Conservation (phyloP, 2,888 invertebrate species). For the Mimas tiliae region DNA sequence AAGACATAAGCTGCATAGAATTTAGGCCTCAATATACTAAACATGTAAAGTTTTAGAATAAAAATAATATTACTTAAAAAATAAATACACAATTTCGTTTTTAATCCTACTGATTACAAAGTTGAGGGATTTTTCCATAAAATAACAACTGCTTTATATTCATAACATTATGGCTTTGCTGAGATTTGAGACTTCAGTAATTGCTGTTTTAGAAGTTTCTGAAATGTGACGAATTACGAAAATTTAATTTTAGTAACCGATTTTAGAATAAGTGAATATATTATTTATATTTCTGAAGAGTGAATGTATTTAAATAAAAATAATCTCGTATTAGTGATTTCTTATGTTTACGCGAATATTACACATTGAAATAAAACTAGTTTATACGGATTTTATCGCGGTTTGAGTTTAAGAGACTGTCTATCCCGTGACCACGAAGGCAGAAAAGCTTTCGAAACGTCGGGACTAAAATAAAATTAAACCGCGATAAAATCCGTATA, state of each 20-base stretch:
- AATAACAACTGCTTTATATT: conserved; percentile 9
- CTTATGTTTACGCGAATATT: too few relatives aligned
- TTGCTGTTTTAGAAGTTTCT: conserved; percentile 9
- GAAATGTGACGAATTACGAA: background rate
- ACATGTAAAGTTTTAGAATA: conserved; percentile 26
- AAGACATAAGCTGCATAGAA: background rate
- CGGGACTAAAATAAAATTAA: too few relatives aligned
- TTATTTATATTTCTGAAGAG: too few relatives aligned
- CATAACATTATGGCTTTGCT: background rate
- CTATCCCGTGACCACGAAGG: too few relatives aligned
- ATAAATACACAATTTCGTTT: conserved; percentile 25
- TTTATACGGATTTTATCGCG: too few relatives aligned
- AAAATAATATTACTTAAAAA: conserved; percentile 16
- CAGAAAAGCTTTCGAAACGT: too few relatives aligned
- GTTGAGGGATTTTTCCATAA: conserved; percentile 10
- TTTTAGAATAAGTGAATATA: too few relatives aligned
- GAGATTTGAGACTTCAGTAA: conserved; percentile 10
- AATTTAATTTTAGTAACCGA: background rate
- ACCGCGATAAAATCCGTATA: too few relatives aligned
- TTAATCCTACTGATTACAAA: conserved; percentile 22
- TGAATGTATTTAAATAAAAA: too few relatives aligned
- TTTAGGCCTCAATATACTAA: background rate
- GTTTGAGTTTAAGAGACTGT: too few relatives aligned
- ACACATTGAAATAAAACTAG: too few relatives aligned
- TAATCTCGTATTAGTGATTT: too few relatives aligned